Evolutionary conservation across 2,888 invertebrate genomes (phyloP).

Genomic region (Pandemis corylana): DNA sequence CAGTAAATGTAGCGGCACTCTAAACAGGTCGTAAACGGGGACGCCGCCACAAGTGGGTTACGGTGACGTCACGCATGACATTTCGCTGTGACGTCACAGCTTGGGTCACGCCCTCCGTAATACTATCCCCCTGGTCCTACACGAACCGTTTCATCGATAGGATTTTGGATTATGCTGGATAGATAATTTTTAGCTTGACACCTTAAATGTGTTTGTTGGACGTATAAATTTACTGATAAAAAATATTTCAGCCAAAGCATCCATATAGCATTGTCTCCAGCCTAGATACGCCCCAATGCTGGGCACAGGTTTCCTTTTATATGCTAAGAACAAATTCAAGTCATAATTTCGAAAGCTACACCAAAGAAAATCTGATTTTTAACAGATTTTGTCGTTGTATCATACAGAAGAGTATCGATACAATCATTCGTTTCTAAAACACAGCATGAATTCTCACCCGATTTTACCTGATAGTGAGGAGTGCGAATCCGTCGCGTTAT

Average conservation of each 20-base stretch:
- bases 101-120: slow-evolving; percentile 2
- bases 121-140: neutral
- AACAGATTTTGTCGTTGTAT: too few relatives aligned
- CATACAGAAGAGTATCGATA: too few relatives aligned
- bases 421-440: too few relatives aligned
- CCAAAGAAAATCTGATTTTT: too few relatives aligned
- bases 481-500: neutral
- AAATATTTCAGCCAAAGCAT: too few relatives aligned
- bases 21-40: slow-evolving; percentile 12
- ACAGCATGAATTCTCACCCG: neutral
- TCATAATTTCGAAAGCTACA: too few relatives aligned
- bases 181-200: neutral
- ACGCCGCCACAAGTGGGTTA: slow-evolving; percentile 30
- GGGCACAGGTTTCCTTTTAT: too few relatives aligned
- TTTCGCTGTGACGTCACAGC: slow-evolving; percentile 28
- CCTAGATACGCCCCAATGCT: too few relatives aligned
- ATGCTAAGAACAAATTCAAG: too few relatives aligned
- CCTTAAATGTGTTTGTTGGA: too few relatives aligned
- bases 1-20: slow-evolving; percentile 11
- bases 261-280: too few relatives aligned
- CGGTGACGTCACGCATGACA: slow-evolving; percentile 32
- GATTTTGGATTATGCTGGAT: neutral
- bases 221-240: too few relatives aligned
- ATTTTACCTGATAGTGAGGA: neutral
- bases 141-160: neutral